Conservation (phyloP, 2,113 vertebrate genomes). For the Castor canadensis region DNA sequence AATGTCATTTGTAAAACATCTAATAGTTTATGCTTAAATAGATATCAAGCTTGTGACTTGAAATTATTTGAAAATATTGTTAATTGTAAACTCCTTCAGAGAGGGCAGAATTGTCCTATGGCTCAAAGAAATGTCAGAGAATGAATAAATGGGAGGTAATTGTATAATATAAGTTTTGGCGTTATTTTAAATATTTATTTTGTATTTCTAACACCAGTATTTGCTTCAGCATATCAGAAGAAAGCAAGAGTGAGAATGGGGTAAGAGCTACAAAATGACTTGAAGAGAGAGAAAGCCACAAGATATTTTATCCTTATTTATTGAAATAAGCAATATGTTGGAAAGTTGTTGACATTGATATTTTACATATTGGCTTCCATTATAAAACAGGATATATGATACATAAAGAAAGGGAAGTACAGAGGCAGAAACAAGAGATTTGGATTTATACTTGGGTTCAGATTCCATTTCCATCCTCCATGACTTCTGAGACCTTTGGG, state of each 20-base stretch:
- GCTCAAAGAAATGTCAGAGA: constrained; percentile 48
- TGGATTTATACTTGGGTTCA: not conserved
- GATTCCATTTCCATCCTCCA: not conserved
- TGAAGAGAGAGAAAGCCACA: no score
- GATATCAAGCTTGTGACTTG: not conserved
- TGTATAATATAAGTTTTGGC: not conserved
- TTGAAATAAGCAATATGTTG: not conserved
- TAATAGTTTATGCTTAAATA: not conserved
- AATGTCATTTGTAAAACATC: not conserved
- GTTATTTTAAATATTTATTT: not conserved
- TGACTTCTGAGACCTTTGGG: not conserved
- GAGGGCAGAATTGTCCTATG: constrained; percentile 23
- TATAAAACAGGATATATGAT: not conserved
- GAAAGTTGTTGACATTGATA: not conserved
- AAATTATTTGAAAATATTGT: not conserved
- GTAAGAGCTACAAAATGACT: not conserved
- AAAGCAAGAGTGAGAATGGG: not conserved
- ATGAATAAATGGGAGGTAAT: constrained; percentile 26
- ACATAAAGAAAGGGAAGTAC: not conserved
- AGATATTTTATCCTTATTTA: no score
- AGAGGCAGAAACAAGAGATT: not conserved
- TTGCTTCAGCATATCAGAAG: not conserved
- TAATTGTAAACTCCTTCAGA: not conserved
- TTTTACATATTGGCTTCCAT: not conserved
- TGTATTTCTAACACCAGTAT: not conserved